These are phyloP conservation scores for Thumatha senex DNA, from an alignment of 2,888 invertebrate genomes.

Conservation along the genomic window DNA sequence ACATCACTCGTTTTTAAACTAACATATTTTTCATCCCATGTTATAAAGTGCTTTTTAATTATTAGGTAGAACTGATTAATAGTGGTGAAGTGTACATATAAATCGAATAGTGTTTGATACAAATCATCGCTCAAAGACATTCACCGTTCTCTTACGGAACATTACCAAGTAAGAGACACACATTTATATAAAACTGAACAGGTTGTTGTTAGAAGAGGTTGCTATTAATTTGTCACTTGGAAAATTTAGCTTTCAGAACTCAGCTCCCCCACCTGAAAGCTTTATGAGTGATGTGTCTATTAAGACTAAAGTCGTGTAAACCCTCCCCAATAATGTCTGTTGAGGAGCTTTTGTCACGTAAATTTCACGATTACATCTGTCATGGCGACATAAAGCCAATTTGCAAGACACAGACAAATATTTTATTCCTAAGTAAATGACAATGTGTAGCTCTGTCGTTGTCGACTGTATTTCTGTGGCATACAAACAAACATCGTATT, in stretches of 20 bases:
- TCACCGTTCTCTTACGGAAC: too few relatives aligned
- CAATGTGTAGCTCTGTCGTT: conserved; percentile 4
- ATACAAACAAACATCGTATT: neutral
- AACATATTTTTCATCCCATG: too few relatives aligned
- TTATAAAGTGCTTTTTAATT: too few relatives aligned
- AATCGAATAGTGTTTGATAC: too few relatives aligned
- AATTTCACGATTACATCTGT: conserved; percentile 67
- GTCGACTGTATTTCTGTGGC: conserved; percentile 4
- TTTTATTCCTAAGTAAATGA: conserved; percentile 22
- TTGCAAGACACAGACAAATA: conserved; percentile 42
- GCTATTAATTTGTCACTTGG: neutral
- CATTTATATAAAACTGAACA: too few relatives aligned
- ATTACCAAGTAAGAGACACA: too few relatives aligned
- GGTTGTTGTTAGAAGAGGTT: too few relatives aligned
- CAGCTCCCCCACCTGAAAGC: neutral
- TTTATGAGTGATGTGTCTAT: conserved; percentile 37
- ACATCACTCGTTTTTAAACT: too few relatives aligned
- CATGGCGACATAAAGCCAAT: conserved; percentile 58
- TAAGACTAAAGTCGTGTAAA: conserved; percentile 40
- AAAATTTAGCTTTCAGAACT: neutral
- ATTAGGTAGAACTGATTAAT: too few relatives aligned
- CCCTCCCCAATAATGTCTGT: conserved; percentile 44
- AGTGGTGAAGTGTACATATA: too few relatives aligned
- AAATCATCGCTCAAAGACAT: too few relatives aligned
- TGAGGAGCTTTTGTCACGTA: conserved; percentile 55